Percentiles rank a stretch among this genome's conserved stretches.
Evolutionary conservation across 1,140 invertebrate species (phyloP).

Genomic region (Coenobita brevimanus): DNA sequence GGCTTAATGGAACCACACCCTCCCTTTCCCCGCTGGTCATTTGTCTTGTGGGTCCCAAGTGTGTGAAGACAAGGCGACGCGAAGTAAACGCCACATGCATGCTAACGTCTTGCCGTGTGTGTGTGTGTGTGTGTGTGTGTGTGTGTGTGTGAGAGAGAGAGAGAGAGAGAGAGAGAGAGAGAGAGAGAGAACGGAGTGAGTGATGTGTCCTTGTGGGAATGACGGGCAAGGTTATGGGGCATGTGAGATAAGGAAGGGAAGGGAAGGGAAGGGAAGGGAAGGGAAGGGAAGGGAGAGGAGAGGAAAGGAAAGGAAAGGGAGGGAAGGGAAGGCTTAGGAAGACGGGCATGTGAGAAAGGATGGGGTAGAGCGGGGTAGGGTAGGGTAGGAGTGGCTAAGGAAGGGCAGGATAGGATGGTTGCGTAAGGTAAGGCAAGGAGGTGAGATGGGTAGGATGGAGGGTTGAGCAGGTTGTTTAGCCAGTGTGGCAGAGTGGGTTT

Average conservation of each 20-base stretch:
- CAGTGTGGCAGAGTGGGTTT: not conserved
- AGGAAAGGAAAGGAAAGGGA: not conserved
- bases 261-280: too few relatives aligned
- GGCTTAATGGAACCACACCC: too few relatives aligned
- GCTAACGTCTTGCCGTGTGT: not conserved
- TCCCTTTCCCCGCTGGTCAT: too few relatives aligned
- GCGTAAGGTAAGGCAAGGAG: not conserved
- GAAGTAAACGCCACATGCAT: not conserved
- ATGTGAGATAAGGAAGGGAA: too few relatives aligned
- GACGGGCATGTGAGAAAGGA: not conserved
- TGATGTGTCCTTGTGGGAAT: too few relatives aligned
- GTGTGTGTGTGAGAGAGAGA: conserved; percentile 9
- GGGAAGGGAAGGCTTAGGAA: not conserved
- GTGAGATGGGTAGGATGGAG: not conserved
- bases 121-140: not conserved
- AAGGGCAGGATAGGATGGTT: not conserved
- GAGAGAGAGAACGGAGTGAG: too few relatives aligned
- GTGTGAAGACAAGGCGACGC: not conserved
- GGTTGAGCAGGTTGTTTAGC: not conserved
- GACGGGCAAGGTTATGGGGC: too few relatives aligned
- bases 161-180: conserved; percentile 13
- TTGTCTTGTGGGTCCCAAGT: too few relatives aligned
- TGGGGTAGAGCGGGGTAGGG: too few relatives aligned
- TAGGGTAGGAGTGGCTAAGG: not conserved
- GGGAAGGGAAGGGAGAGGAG: not conserved